phyloP scores from a whole-genome alignment of 2,113 vertebrate species.

The Physeter macrocephalus region DNA sequence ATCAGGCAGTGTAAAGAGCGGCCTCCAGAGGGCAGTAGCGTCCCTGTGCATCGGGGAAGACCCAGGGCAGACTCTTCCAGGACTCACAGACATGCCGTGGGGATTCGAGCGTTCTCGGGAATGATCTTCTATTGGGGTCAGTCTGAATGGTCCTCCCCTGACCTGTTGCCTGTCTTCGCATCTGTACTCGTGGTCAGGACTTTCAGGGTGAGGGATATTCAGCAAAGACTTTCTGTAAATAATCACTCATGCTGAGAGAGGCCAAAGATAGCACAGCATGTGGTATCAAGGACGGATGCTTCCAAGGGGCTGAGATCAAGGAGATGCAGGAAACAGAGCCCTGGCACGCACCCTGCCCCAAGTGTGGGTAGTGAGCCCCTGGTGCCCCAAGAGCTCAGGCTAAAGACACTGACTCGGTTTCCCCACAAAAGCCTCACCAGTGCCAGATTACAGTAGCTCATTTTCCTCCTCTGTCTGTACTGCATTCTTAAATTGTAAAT shows the following conservation, averaged over 20 bases:
- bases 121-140: rapidly evolving
- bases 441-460: rapidly evolving
- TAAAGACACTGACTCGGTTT: not conserved
- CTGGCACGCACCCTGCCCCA: rapidly evolving
- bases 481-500: rapidly evolving
- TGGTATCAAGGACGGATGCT: rapidly evolving
- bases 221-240: not conserved
- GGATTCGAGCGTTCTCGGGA: rapidly evolving
- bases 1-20: rapidly evolving
- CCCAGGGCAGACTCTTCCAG: rapidly evolving
- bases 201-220: not conserved
- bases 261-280: rapidly evolving
- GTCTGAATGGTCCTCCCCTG: rapidly evolving
- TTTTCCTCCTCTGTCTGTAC: not conserved
- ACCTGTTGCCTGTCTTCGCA: rapidly evolving
- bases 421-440: rapidly evolving
- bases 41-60: rapidly evolving
- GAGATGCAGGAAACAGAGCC: no score
- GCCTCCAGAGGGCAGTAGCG: rapidly evolving
- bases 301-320: rapidly evolving
- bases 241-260: not conserved
- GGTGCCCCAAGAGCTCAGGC: not conserved
- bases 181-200: rapidly evolving
- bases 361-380: not conserved
- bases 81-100: rapidly evolving